phyloP scores from a whole-genome alignment of 2,797 vertebrate species.

The Xiphorhynchus erythropygius region DNA sequence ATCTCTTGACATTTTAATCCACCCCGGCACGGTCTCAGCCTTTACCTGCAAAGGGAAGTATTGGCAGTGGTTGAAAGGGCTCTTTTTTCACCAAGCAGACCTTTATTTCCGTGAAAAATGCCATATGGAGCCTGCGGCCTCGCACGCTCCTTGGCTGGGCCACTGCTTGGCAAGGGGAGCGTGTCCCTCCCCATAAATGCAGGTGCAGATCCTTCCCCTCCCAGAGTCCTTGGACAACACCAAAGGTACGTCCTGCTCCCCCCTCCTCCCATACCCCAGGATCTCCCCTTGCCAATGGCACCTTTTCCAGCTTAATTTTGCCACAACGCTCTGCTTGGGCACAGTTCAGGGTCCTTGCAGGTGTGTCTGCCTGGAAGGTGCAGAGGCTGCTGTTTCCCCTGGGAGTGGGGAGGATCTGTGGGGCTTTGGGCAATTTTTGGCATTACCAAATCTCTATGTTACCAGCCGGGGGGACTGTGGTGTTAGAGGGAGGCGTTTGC shows the following conservation, averaged over 20 bases:
- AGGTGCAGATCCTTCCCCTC: background rate
- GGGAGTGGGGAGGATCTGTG: fast-evolving
- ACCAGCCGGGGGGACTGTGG: fast-evolving
- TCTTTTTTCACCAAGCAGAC: background rate
- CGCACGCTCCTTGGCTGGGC: background rate
- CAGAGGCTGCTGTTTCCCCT: fast-evolving
- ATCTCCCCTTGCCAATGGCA: fast-evolving
- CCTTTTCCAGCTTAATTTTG: background rate
- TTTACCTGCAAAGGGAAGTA: background rate
- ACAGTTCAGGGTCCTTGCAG: background rate
- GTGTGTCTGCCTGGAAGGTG: background rate
- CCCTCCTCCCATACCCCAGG: fast-evolving
- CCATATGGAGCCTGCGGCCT: conserved; percentile 28
- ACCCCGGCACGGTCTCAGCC: fast-evolving
- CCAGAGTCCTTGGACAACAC: background rate
- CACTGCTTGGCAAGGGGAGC: background rate
- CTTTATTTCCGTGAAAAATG: conserved; percentile 29
- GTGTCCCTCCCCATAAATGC: conserved; percentile 3
- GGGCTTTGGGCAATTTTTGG: background rate
- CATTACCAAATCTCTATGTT: fast-evolving
- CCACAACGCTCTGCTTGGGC: fast-evolving
- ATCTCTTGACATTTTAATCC: background rate
- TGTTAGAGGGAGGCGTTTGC: fast-evolving
- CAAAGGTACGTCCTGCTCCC: background rate
- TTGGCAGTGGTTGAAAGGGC: background rate